Percentiles rank a stretch among this genome's conserved stretches.
Conservation (phyloP, 2,797 vertebrate species). For the Amblyraja radiata region DNA sequence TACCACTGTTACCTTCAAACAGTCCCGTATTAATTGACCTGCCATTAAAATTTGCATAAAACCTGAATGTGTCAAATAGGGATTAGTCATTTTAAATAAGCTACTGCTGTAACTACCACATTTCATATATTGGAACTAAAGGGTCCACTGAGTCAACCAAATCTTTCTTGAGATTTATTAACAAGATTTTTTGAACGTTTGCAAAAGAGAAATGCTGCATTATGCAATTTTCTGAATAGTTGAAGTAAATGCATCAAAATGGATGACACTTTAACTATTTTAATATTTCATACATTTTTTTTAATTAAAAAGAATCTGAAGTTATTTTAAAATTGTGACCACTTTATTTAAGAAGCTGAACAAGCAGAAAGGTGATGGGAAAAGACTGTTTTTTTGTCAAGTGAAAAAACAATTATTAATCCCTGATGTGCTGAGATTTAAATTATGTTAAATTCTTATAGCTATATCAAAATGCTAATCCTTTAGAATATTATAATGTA, state of each 20-base stretch:
- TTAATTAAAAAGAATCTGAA: background rate
- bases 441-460: background rate
- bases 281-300: background rate
- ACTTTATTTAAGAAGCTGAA: background rate
- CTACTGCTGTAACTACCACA: slow-evolving; percentile 40
- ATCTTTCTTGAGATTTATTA: slow-evolving; percentile 5
- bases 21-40: slow-evolving; percentile 63
- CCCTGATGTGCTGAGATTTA: background rate
- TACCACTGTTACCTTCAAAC: slow-evolving; percentile 56
- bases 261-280: background rate
- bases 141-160: slow-evolving; percentile 10
- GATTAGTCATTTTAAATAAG: slow-evolving; percentile 58
- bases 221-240: slow-evolving; percentile 10
- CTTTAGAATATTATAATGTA: background rate
- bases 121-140: slow-evolving; percentile 46
- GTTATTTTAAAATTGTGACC: background rate
- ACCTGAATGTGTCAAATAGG: slow-evolving; percentile 50
- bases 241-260: background rate
- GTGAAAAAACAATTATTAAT: background rate
- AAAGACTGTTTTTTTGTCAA: background rate
- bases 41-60: slow-evolving; percentile 54
- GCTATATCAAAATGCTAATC: background rate
- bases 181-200: slow-evolving; percentile 10
- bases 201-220: background rate
- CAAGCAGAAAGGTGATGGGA: no score